Percentiles rank a stretch among this genome's conserved stretches.
phyloP scores from a whole-genome alignment of 2,888 invertebrate species.

The Zygothrica quintamaculata region DNA sequence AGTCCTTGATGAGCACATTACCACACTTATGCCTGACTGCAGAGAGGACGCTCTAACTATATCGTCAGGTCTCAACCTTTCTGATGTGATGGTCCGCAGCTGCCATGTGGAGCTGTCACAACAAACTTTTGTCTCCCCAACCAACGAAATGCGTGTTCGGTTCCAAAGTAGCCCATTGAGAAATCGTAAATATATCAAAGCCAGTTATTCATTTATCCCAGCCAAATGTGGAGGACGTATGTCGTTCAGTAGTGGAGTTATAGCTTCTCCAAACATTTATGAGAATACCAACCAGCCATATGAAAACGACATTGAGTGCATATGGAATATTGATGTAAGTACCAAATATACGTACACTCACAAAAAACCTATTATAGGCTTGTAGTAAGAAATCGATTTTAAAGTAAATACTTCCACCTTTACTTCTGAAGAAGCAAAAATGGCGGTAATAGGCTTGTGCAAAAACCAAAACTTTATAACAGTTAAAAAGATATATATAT shows the following conservation, averaged over 20 bases:
- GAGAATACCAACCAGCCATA: slow-evolving; percentile 85
- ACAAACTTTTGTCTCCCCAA: slow-evolving; percentile 87
- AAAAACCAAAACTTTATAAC: too few relatives aligned
- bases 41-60: slow-evolving; percentile 86
- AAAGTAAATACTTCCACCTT: too few relatives aligned
- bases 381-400: too few relatives aligned
- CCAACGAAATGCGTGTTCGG: slow-evolving; percentile 89
- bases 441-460: too few relatives aligned
- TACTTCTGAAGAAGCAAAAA: too few relatives aligned
- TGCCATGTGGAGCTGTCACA: slow-evolving; percentile 85
- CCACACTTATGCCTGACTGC: slow-evolving; percentile 86
- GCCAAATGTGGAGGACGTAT: slow-evolving; percentile 90
- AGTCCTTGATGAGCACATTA: slow-evolving; percentile 88
- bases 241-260: slow-evolving; percentile 87
- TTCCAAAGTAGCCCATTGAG: slow-evolving; percentile 87
- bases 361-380: too few relatives aligned
- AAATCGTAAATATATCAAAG: slow-evolving; percentile 88
- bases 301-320: slow-evolving; percentile 89
- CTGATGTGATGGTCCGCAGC: slow-evolving; percentile 83
- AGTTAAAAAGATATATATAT: too few relatives aligned
- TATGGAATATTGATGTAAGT: slow-evolving; percentile 88
- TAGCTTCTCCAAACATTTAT: slow-evolving; percentile 93
- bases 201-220: slow-evolving; percentile 85
- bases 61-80: slow-evolving; percentile 48
- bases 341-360: too few relatives aligned